phyloP scores from a whole-genome alignment of 1,140 invertebrate genomes.

The Leptopilina boulardi region DNA sequence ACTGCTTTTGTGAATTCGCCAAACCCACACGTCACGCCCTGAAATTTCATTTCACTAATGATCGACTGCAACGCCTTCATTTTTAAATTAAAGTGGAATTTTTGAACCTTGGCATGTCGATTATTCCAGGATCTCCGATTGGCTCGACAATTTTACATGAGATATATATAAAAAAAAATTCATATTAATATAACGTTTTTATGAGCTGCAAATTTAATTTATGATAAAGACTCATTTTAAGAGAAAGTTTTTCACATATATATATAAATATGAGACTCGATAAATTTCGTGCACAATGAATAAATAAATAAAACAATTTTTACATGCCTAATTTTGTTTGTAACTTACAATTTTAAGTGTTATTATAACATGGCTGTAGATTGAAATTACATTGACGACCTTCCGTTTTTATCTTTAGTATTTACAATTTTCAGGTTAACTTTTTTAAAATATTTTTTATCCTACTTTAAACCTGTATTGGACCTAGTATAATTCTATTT shows the following conservation, averaged over 20 bases:
- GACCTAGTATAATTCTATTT: too few species aligned
- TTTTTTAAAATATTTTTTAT: too few species aligned
- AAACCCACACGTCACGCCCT: slow-evolving; percentile 26
- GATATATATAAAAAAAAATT: neutral
- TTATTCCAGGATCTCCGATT: slow-evolving; percentile 5
- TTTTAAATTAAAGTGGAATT: slow-evolving; percentile 29
- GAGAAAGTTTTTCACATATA: neutral
- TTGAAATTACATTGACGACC: too few species aligned
- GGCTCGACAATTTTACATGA: neutral
- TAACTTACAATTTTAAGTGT: too few species aligned
- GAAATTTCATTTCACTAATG: slow-evolving; percentile 28
- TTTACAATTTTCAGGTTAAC: too few species aligned
- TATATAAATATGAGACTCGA: too few species aligned
- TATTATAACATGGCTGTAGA: too few species aligned
- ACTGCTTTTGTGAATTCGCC: slow-evolving; percentile 17
- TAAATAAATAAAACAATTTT: too few species aligned
- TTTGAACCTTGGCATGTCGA: slow-evolving; percentile 25
- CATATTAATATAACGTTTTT: neutral
- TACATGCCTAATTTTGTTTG: too few species aligned
- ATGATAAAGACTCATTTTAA: neutral
- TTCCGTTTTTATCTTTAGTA: too few species aligned
- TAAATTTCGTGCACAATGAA: too few species aligned
- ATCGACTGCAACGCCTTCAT: slow-evolving; percentile 13
- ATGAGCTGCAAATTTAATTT: neutral
- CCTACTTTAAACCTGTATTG: too few species aligned